These are phyloP conservation scores for Spinus olivaceus DNA, from an alignment of 2,797 vertebrate species.

Conservation along the genomic window DNA sequence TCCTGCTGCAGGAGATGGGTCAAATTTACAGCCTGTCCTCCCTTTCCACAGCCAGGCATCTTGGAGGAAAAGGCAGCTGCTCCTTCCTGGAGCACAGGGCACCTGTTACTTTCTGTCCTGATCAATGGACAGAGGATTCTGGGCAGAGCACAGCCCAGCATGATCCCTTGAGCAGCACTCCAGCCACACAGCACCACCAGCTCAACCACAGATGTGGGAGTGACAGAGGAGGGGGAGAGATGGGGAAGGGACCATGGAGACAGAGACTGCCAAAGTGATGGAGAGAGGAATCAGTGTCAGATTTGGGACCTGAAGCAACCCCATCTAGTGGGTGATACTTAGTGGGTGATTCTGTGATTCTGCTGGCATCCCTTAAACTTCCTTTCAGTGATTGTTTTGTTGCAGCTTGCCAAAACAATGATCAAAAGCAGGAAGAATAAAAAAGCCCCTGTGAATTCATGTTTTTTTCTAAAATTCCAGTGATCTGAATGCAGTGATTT, in stretches of 20 bases:
- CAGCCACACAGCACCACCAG: background rate
- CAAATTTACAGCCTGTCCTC: background rate
- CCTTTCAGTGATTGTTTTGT: background rate
- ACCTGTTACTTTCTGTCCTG: background rate
- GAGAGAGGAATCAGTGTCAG: background rate
- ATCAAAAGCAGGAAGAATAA: background rate
- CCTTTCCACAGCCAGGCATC: background rate
- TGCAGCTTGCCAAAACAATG: background rate
- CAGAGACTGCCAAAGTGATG: background rate
- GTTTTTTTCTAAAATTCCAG: background rate
- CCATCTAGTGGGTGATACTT: background rate
- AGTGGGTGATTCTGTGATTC: background rate
- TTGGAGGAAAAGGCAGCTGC: background rate
- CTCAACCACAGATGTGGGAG: background rate
- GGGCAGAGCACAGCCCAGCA: background rate
- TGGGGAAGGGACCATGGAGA: background rate
- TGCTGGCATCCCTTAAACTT: background rate
- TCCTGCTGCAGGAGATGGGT: background rate
- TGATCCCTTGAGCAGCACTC: background rate
- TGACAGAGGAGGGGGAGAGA: background rate
- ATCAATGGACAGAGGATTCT: background rate
- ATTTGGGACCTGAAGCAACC: background rate
- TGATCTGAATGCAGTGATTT: background rate
- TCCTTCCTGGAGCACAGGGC: background rate
- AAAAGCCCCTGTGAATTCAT: background rate